Base-by-base conservation (phyloP, 1,140 invertebrate genomes). In the Eulimnadia texana region DNA sequence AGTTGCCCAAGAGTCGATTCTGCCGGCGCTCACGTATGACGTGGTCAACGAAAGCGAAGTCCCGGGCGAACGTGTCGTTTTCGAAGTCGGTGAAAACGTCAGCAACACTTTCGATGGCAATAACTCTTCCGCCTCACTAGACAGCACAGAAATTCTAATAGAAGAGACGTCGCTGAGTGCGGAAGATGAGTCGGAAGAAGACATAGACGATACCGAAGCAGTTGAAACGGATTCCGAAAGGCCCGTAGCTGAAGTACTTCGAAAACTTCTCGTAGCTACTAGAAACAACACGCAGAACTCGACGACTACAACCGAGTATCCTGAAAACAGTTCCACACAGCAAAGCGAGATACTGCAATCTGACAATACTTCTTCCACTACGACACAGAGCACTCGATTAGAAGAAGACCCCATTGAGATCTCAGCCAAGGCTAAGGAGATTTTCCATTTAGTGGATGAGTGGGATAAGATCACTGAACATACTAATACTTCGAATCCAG, bases 201-300 rank as follows among this genome's bases (percentile, higher is more conserved):
- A 60, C 22, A 49, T n/a, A 16, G 58, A 47, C 29, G 19, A 33
- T 19, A 50, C 28, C n/a, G 62, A 63, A n/a, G 20, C 24, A 24
- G 33, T 24, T 27, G 54, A 50, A 60, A 24, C 20, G n/a, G 62
- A 60, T 3, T 19, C 47, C 3, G 57, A 63, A 25, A 24, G 55
- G 51, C 57, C 60, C 3, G 50, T 61, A 22, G 19, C 62, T 9
- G 62, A 63, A 52, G 23, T 63, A 3, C 49, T 63, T 16, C 57
- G 58, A n/a, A 53, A 63, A 60, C 47, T 63, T 29, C 56, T 63
- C 3, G 62, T 63, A 16, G 57, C 57, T 42, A 63, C 55, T 22
- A 42, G 62, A 10, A 63, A 63, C 19, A 58, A 59, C 42, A 42
- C 25, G 19, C 49, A 61, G 22, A 28, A 61, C 23, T 13, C 60